These are phyloP conservation scores for Bombycilla garrulus DNA, from an alignment of 2,113 vertebrate species.

Conservation along the genomic window DNA sequence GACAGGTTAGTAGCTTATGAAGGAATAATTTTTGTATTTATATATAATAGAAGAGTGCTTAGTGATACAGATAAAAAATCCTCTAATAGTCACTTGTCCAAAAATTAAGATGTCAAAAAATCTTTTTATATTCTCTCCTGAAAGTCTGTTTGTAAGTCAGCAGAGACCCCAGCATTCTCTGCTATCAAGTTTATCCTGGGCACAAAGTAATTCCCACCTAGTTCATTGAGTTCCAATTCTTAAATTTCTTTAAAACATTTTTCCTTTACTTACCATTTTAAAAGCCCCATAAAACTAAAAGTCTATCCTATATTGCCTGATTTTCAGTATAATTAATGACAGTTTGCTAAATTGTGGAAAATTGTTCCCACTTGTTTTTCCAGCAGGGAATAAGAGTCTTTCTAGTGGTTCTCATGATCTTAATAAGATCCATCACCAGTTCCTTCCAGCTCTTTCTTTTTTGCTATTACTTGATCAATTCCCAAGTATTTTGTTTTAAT, in stretches of 20 bases:
- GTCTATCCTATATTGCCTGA: not conserved
- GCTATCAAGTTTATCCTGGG: not conserved
- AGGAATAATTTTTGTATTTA: not conserved
- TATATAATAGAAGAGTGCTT: not conserved
- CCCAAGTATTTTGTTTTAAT: not conserved
- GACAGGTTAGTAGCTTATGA: not conserved
- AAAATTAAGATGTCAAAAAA: not conserved
- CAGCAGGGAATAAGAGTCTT: not conserved
- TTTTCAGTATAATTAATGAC: not conserved
- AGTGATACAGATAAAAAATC: not conserved
- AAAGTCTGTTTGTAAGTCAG: not conserved
- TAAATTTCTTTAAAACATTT: not conserved
- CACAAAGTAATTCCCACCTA: not conserved
- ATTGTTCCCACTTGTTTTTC: slow-evolving; percentile 6
- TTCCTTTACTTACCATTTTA: not conserved
- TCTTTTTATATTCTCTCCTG: not conserved
- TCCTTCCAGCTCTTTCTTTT: not conserved
- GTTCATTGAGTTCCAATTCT: not conserved
- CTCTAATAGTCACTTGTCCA: not conserved
- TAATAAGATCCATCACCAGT: not conserved
- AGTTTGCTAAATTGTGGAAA: not conserved
- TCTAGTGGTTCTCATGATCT: not conserved
- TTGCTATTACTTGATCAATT: not conserved
- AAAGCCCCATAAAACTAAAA: not conserved
- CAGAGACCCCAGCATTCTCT: not conserved